Evolutionary conservation across 2,797 vertebrate genomes (phyloP).

Genomic region (Siniperca scherzeri): DNA sequence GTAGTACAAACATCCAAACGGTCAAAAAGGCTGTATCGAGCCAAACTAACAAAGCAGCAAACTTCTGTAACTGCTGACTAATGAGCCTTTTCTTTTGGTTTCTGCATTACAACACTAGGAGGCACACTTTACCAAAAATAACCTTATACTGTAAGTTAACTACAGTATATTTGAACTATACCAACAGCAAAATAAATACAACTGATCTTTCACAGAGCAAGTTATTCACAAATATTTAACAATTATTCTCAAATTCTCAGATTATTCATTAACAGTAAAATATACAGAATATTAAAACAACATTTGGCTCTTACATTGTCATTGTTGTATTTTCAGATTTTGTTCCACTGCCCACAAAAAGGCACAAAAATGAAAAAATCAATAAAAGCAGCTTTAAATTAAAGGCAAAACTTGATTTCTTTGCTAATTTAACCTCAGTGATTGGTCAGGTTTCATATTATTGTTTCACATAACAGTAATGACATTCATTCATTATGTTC

Average conservation of each 20-base stretch:
- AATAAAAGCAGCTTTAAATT: constrained; percentile 1
- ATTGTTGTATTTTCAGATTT: not conserved
- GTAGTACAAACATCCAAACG: not conserved
- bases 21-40: not conserved
- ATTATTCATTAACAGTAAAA: not conserved
- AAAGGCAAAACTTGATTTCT: not conserved
- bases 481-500: too few species aligned
- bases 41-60: not conserved
- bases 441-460: constrained; percentile 7
- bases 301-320: not conserved
- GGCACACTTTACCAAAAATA: not conserved
- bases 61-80: not conserved
- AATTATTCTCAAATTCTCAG: not conserved
- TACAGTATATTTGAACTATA: not conserved
- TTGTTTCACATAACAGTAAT: constrained; percentile 35
- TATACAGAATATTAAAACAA: not conserved
- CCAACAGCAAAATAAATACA: not conserved
- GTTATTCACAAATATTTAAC: not conserved
- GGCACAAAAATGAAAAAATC: not conserved
- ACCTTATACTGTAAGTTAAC: not conserved
- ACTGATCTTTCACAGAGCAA: not conserved
- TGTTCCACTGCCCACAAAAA: not conserved
- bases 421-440: constrained; percentile 13
- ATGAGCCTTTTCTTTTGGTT: not conserved
- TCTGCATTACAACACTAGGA: not conserved